Conservation (phyloP, 2,888 invertebrate species). For the Ormyrus thymus region DNA sequence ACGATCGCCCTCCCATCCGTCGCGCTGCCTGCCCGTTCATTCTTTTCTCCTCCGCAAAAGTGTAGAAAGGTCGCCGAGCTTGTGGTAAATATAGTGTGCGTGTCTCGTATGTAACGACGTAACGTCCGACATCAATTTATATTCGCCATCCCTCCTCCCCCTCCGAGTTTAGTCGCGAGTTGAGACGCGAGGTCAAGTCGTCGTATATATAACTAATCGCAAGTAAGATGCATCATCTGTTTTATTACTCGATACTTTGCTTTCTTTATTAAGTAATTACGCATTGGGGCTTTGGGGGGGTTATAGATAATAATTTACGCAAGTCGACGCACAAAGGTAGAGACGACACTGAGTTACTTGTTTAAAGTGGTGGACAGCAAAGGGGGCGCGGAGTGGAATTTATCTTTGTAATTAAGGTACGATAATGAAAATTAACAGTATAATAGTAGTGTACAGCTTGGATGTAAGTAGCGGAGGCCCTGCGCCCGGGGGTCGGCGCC, state of each 20-base stretch:
- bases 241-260: too few species aligned
- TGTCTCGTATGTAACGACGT: too few species aligned
- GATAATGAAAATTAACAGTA: slow-evolving; percentile 50
- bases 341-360: slow-evolving; percentile 43
- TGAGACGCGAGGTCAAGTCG: too few species aligned
- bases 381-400: too few species aligned
- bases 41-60: too few species aligned
- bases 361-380: slow-evolving; percentile 53
- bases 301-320: neutral
- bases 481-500: neutral
- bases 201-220: slow-evolving; percentile 1
- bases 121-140: too few species aligned
- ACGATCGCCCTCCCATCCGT: neutral
- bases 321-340: slow-evolving; percentile 34
- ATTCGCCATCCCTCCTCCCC: neutral
- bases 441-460: slow-evolving; percentile 53
- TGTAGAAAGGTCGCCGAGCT: too few species aligned
- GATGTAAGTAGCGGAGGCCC: slow-evolving; percentile 61
- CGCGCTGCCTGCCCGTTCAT: too few species aligned
- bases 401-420: slow-evolving; percentile 23
- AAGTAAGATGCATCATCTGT: neutral
- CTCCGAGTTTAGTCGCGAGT: neutral
- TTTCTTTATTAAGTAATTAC: neutral
- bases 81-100: too few species aligned
- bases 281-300: neutral